A percentile compares a stretch with the other conserved stretches of the same genome.
Conservation (phyloP, 2,113 vertebrate species). For the Anhinga anhinga region DNA sequence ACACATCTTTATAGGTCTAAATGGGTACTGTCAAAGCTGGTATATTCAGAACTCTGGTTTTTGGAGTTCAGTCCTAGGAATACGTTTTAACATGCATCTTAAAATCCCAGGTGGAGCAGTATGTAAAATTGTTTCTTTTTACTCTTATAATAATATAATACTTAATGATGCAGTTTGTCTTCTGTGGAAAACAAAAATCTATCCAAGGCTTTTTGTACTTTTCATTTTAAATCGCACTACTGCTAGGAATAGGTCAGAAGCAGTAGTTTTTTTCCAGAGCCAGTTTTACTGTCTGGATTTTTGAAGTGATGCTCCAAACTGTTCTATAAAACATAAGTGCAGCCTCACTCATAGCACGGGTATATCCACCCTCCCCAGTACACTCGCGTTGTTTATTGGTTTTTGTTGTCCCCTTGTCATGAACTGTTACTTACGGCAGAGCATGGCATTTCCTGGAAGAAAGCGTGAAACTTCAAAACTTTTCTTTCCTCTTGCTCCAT, state of each 20-base stretch:
- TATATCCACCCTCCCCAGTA: not conserved
- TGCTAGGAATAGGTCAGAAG: not conserved
- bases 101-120: not conserved
- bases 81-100: not conserved
- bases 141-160: not conserved
- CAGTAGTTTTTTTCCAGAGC: not conserved
- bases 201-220: not conserved
- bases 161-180: not conserved
- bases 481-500: not conserved
- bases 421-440: not conserved
- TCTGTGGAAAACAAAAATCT: not conserved
- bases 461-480: not conserved
- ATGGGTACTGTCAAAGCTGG: not conserved
- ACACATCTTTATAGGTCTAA: not conserved
- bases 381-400: not conserved
- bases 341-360: not conserved
- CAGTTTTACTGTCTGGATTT: not conserved
- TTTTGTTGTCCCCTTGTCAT: not conserved
- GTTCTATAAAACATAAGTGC: not conserved
- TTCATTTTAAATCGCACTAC: not conserved
- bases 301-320: not conserved
- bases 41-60: not conserved
- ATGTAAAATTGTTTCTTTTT: not conserved
- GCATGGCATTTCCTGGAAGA: not conserved
- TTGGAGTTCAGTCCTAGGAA: not conserved